phyloP scores from a whole-genome alignment of 2,888 invertebrate species.

The Synergus laeviventris region DNA sequence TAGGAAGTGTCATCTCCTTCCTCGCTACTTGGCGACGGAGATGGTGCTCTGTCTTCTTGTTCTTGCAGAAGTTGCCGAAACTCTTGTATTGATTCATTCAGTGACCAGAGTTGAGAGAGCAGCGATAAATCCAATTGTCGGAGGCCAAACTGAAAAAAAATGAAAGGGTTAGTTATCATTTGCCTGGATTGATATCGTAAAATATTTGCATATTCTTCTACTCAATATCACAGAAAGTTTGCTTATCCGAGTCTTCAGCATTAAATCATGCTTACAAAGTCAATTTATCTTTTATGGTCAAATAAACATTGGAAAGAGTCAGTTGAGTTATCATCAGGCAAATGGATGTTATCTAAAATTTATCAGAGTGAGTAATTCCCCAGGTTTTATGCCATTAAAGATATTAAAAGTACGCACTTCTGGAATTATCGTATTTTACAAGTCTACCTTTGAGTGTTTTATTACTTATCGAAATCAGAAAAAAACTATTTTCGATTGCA shows the following conservation, averaged over 20 bases:
- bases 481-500: too few relatives aligned
- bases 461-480: background rate
- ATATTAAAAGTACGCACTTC: background rate
- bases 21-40: conserved; percentile 77
- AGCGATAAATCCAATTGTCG: conserved; percentile 93
- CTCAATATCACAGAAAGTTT: too few relatives aligned
- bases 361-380: background rate
- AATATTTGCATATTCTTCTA: too few relatives aligned
- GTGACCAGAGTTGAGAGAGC: conserved; percentile 92
- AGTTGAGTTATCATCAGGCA: conserved; percentile 27
- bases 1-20: conserved; percentile 75
- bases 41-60: conserved; percentile 77
- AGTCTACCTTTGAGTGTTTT: background rate
- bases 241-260: background rate
- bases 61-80: conserved; percentile 85
- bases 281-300: background rate
- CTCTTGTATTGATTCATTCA: conserved; percentile 94
- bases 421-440: background rate
- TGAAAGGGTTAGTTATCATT: background rate
- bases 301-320: conserved; percentile 5
- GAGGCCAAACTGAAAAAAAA: conserved; percentile 86
- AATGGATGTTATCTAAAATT: conserved; percentile 16
- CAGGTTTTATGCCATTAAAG: conserved; percentile 13
- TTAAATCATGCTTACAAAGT: background rate
- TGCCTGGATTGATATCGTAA: too few relatives aligned